Evolutionary conservation across 2,113 vertebrate species (phyloP).

Genomic region (Poeciliopsis occidentalis): DNA sequence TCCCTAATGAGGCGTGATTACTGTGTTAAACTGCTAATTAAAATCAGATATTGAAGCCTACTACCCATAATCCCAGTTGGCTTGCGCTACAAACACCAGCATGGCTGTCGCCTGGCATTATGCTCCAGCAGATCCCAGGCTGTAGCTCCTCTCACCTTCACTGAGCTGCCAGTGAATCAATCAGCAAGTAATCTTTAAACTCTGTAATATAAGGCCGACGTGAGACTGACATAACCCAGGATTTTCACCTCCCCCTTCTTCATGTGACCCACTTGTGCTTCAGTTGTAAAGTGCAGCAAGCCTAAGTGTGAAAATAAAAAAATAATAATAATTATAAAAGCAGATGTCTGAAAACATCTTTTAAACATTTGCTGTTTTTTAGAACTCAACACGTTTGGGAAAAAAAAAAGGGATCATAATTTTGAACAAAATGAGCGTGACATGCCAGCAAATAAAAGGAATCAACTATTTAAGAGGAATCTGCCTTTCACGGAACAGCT

Average conservation of each 20-base stretch:
- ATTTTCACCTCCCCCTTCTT: background rate
- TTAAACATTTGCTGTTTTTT: background rate
- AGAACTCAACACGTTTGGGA: conserved; percentile 38
- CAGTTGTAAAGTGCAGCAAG: conserved; percentile 8
- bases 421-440: conserved; percentile 54
- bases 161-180: conserved; percentile 44
- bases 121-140: conserved; percentile 32
- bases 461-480: conserved; percentile 55
- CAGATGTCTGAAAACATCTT: conserved; percentile 28
- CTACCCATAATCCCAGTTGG: conserved; percentile 79
- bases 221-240: conserved; percentile 4
- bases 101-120: conserved; percentile 64
- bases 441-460: conserved; percentile 47
- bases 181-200: conserved; percentile 48
- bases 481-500: conserved; percentile 71
- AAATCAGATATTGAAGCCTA: conserved; percentile 82
- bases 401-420: conserved; percentile 57
- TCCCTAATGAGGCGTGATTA: conserved; percentile 80
- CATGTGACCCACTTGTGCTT: background rate
- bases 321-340: background rate
- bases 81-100: conserved; percentile 68
- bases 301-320: background rate
- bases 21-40: conserved; percentile 82
- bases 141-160: conserved; percentile 52
- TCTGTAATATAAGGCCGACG: conserved; percentile 11